Percentiles rank a stretch among this genome's conserved stretches.
Conservation (phyloP, 2,113 vertebrate species). For the Oreocharis arfaki region DNA sequence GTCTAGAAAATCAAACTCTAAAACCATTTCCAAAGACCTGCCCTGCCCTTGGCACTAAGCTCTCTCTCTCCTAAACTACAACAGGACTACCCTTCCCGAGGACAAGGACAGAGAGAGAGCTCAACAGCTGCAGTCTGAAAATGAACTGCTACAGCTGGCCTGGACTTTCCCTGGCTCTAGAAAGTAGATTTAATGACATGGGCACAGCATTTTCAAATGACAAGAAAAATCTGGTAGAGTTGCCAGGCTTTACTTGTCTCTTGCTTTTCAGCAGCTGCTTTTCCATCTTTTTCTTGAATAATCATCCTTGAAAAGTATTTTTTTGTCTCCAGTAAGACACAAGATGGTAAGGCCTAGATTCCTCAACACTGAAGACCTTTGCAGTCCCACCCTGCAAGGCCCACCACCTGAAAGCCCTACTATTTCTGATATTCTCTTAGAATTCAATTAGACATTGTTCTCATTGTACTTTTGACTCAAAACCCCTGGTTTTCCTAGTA, state of each 20-base stretch:
- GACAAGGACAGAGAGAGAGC: fast-evolving
- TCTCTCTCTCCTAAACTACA: background rate
- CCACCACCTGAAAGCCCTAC: background rate
- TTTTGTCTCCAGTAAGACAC: background rate
- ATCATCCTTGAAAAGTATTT: background rate
- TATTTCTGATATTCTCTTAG: background rate
- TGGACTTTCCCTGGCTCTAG: background rate
- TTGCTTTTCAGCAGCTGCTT: background rate
- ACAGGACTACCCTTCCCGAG: background rate
- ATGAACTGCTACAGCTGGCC: background rate
- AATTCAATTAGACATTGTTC: background rate
- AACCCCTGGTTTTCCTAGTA: background rate
- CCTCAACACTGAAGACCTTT: background rate
- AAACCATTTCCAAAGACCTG: background rate
- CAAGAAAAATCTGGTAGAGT: background rate
- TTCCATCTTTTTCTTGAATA: background rate
- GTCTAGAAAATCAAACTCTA: background rate
- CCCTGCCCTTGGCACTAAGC: background rate
- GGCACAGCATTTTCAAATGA: background rate
- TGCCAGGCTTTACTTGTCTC: background rate
- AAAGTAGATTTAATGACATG: background rate
- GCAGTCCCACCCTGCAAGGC: background rate
- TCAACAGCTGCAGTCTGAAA: background rate
- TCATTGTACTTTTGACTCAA: background rate
- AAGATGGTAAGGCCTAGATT: background rate